Percentiles rank a stretch among this genome's conserved stretches.
phyloP scores from a whole-genome alignment of 2,888 invertebrate genomes.

The Machimus atricapillus region DNA sequence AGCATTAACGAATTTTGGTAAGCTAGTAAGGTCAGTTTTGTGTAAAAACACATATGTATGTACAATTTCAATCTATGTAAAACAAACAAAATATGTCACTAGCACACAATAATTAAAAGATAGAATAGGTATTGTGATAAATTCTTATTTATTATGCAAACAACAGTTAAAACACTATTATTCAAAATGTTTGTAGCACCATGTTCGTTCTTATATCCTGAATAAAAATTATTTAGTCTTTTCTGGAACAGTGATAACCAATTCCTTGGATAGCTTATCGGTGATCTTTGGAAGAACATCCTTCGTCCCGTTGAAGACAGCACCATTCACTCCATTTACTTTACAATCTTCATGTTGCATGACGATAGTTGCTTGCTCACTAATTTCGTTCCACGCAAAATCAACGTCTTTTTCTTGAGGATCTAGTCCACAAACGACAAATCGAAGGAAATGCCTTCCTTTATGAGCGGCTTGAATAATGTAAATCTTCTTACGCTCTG shows the following conservation, averaged over 20 bases:
- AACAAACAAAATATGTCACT: too few species aligned
- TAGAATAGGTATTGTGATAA: background rate
- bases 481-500: slow-evolving; percentile 78
- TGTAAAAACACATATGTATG: too few species aligned
- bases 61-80: too few species aligned
- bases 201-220: background rate
- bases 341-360: background rate
- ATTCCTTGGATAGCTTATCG: background rate
- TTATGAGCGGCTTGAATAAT: slow-evolving; percentile 79
- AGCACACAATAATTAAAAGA: too few species aligned
- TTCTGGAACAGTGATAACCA: background rate
- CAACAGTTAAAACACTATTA: slow-evolving; percentile 1
- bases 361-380: slow-evolving; percentile 62
- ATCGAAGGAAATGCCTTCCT: slow-evolving; percentile 76
- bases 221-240: background rate
- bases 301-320: background rate
- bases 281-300: background rate
- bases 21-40: too few species aligned
- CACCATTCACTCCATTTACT: background rate
- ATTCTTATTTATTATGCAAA: background rate
- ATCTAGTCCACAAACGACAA: slow-evolving; percentile 80
- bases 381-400: slow-evolving; percentile 75
- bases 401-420: slow-evolving; percentile 76
- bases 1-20: too few species aligned
- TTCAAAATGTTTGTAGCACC: background rate